Evolutionary conservation across 2,113 vertebrate genomes (phyloP).

Genomic region (Zosterops lateralis): DNA sequence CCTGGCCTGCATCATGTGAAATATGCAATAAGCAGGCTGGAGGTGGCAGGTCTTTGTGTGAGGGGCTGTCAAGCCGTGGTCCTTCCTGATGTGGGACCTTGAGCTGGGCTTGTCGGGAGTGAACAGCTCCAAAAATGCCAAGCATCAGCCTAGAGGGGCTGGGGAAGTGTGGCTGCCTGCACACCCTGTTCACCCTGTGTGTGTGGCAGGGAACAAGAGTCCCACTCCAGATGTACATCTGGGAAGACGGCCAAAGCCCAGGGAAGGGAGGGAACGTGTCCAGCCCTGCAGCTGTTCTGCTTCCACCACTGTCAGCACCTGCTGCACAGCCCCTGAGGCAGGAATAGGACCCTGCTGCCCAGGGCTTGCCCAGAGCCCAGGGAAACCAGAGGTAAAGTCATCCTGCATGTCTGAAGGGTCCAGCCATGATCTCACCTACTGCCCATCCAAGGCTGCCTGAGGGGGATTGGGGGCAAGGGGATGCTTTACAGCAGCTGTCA

Average conservation of each 20-base stretch:
- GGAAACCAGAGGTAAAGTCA: background rate
- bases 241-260: background rate
- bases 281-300: background rate
- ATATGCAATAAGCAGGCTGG: background rate
- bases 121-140: background rate
- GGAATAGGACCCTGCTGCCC: background rate
- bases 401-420: background rate
- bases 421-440: accelerated
- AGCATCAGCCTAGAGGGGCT: background rate
- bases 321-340: background rate
- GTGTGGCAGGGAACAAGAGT: background rate
- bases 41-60: accelerated
- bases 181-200: background rate
- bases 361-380: background rate
- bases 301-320: background rate
- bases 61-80: accelerated
- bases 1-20: background rate
- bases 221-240: background rate
- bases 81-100: background rate
- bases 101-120: accelerated
- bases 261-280: background rate
- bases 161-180: accelerated
- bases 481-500: background rate
- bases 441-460: background rate
- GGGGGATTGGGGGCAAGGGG: accelerated